Conservation (phyloP, 2,797 vertebrate genomes). For the Protosalanx chinensis region DNA sequence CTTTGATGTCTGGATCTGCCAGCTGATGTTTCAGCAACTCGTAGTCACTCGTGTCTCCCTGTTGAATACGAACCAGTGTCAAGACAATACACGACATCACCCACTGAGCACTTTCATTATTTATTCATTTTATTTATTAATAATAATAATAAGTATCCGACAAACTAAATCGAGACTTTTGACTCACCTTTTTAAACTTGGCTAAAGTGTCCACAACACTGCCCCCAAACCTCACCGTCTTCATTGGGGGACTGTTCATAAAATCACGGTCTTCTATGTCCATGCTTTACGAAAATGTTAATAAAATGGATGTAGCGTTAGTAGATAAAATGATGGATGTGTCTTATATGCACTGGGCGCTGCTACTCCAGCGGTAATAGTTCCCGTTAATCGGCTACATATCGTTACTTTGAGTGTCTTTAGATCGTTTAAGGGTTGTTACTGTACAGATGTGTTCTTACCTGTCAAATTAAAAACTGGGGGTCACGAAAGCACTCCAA, state of each 20-base stretch:
- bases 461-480: neutral
- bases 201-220: slow-evolving; percentile 78
- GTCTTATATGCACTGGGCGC: no score
- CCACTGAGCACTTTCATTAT: neutral
- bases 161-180: neutral
- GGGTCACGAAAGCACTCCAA: no score
- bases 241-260: slow-evolving; percentile 79
- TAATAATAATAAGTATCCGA: neutral
- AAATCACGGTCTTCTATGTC: slow-evolving; percentile 75
- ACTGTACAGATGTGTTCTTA: neutral
- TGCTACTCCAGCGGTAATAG: neutral
- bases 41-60: slow-evolving; percentile 87
- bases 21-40: slow-evolving; percentile 89
- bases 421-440: neutral
- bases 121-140: neutral
- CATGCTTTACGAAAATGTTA: slow-evolving; percentile 53
- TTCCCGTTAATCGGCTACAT: neutral
- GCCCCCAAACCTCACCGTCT: slow-evolving; percentile 89
- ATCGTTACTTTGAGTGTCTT: neutral
- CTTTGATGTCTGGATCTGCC: slow-evolving; percentile 92
- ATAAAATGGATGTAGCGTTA: neutral
- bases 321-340: no score
- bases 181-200: slow-evolving; percentile 79
- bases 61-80: neutral
- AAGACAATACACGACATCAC: neutral